Base-by-base conservation (phyloP, 2,888 invertebrate genomes). In the Tetragonula carbonaria region DNA sequence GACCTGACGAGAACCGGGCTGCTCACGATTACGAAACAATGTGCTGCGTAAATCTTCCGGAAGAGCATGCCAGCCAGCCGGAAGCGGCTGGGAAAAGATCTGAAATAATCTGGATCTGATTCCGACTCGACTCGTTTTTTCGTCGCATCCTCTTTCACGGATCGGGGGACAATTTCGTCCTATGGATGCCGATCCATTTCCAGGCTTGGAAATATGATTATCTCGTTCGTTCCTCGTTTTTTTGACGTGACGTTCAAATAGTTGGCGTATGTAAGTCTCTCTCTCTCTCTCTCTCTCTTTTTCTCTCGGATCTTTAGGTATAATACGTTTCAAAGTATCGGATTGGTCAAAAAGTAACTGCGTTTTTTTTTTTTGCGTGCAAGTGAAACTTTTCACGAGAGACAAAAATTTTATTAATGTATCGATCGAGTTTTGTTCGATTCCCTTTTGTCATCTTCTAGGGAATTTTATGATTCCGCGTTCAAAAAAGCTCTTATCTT, bases 1-100 rank as follows among this genome's bases (percentile, higher is more conserved):
- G 87, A 87, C 86, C 88, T 88, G 88, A 87, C 82, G 84, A 84
- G 81, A 83, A 81, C 77, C 79, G 82, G 86, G 77, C 82, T 78
- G 82, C 67, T 80, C 82, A 66, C 86, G 81, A 84, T 86, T 85
- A 86, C 85, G 82, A 86, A 86, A 86, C 86, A 86, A 86, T 86
- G 86, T 74, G 85, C 81, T 76, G 63, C 81, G 85, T 86, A 86
- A 86, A 86, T 86, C 86, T 85, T 86, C 82, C 86, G 86, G 86
- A 85, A 85, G 86, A 82, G 85, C 63, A 78, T 85, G 85, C 78
- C 81, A 63, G 76, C 77, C 57, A 70, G 67, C 85, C 83, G 86
- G 86, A 86, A 86, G 82, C 51, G 67, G 78, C 75, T 85, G 86
- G 85, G 85, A 86, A 86, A 82, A 71, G 57, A 45, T 84, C 76